Evolutionary conservation across 2,113 vertebrate genomes (phyloP), one percentile per base, ranked within the genome.

Genomic region (Tachuris rubrigastra): DNA sequence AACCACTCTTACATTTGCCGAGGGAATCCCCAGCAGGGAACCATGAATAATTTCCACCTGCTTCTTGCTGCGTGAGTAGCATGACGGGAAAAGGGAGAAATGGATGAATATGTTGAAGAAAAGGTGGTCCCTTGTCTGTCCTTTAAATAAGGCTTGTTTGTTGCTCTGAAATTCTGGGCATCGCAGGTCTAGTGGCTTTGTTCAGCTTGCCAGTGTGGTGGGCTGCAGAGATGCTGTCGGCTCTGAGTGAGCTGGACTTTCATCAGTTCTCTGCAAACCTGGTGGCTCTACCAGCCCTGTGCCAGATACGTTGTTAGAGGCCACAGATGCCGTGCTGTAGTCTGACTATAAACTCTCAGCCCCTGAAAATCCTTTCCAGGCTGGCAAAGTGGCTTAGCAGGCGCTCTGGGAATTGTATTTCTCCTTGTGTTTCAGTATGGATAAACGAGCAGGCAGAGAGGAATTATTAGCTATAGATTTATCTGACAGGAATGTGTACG

Each of bases 21-120:
- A 75, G 83, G 96, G 88, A 93, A 94, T 94, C 83, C 92, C 88
- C 88, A 73, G 88, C 6, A 35, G 88, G 90, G 73, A 78, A 23
- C 41, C 13, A 23, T 68, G 86, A 68, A 93, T 94, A 95, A 96
- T 93, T 89, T 84, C 92, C 88, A 87, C 93, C 95, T 95, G 90
- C 95, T 87, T 65, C 8, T 0, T 62, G 2, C 60, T 31, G 83
- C 50, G 2, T 35, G 66, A 84, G 35, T 33, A 68, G 78, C 63
- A 28, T 9, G 13, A 73, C 0, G 4, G 62, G 58, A 82, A 8
- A 33, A 1, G 80, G 28, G 47, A 17, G 68, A 52, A 44, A 7
- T 30, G 59, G 59, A 63, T 59, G 73, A 90, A 46, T 50, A 14
- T 6, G 35, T 37, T 33, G 55, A 28, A 75, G 58, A 69, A 75